Conservation (phyloP, 1,140 invertebrate species). For the Lepidurus packardi region DNA sequence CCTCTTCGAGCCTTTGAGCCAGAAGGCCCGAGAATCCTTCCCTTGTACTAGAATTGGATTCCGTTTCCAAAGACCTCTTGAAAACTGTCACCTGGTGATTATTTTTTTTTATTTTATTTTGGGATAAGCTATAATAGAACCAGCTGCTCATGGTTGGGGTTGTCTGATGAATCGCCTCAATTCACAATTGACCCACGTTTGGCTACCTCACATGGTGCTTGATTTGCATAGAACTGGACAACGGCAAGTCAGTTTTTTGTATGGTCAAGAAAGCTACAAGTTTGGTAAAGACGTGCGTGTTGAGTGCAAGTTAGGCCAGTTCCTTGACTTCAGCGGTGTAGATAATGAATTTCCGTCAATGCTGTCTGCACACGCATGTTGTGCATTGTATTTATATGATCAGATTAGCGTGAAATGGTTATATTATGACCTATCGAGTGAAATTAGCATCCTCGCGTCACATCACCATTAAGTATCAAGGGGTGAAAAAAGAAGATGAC, state of each 20-base stretch:
- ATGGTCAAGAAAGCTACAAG: too few relatives aligned
- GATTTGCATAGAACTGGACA: not conserved
- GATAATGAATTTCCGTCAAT: not conserved
- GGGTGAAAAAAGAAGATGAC: not conserved
- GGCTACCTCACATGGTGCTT: not conserved
- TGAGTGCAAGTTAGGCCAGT: too few relatives aligned
- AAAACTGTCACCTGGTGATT: constrained; percentile 2
- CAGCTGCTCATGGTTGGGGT: not conserved
- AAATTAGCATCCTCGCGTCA: not conserved
- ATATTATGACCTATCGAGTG: not conserved
- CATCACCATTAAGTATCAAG: not conserved
- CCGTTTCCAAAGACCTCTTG: not conserved
- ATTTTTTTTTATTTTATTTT: not conserved
- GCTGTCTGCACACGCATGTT: not conserved
- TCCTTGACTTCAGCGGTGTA: too few relatives aligned
- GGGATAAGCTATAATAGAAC: not conserved
- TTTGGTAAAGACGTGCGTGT: too few relatives aligned
- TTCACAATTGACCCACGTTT: not conserved
- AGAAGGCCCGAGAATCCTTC: not conserved
- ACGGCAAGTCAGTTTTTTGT: not conserved
- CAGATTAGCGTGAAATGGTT: not conserved
- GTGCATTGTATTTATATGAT: not conserved
- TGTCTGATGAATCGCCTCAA: not conserved
- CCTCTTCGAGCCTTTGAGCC: not conserved
- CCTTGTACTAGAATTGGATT: not conserved